A percentile compares a stretch with the other conserved stretches of the same genome.
Evolutionary conservation across 2,113 vertebrate genomes (phyloP).

Genomic region (Chloroceryle aenea): DNA sequence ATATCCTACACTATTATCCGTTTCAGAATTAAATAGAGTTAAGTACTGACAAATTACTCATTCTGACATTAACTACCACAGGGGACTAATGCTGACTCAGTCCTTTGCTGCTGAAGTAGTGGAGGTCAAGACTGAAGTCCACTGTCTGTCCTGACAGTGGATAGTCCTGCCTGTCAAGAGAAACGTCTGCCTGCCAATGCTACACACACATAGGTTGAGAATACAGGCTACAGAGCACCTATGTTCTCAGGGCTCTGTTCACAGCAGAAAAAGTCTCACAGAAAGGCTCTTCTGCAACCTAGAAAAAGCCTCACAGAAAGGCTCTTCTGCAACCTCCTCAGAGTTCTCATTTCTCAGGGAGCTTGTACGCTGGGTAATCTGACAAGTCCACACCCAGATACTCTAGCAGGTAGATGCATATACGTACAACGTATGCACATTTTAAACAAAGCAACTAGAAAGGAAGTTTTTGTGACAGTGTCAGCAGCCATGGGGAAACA

Average conservation of each 20-base stretch:
- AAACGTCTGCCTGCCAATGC: not conserved
- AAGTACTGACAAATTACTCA: not conserved
- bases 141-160: not conserved
- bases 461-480: constrained; percentile 1
- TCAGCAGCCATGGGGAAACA: not conserved
- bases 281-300: not conserved
- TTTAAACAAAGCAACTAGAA: not conserved
- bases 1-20: not conserved
- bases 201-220: not conserved
- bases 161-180: not conserved
- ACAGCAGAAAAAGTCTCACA: not conserved
- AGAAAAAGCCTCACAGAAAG: not conserved
- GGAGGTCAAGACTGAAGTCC: not conserved
- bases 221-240: not conserved
- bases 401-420: not conserved
- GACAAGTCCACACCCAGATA: not conserved
- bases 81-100: not conserved
- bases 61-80: not conserved
- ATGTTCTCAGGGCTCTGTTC: not conserved
- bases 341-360: not conserved
- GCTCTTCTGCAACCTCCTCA: not conserved
- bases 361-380: not conserved
- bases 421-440: not conserved
- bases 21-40: not conserved
- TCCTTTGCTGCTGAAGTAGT: not conserved